phyloP scores from a whole-genome alignment of 92 coral and sea anemone species.

The Desmophyllum pertusum region DNA sequence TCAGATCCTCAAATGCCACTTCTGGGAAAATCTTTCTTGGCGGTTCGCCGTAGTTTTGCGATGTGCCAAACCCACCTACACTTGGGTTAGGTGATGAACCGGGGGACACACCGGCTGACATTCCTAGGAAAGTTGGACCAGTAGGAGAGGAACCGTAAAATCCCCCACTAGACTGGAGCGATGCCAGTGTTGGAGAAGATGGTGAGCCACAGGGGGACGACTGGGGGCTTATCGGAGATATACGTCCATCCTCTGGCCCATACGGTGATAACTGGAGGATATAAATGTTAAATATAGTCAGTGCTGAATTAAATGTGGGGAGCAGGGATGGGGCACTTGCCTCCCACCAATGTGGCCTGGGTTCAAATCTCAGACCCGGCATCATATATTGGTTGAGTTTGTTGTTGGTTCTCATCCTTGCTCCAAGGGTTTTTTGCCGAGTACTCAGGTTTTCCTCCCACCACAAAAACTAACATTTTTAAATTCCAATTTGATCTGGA shows the following conservation, averaged over 20 bases:
- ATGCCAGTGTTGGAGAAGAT: conserved; percentile 79
- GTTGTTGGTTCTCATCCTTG: no score
- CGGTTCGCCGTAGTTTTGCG: conserved; percentile 84
- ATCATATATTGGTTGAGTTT: no score
- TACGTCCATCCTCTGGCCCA: conserved; percentile 80
- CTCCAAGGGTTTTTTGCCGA: no score
- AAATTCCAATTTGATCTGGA: no score
- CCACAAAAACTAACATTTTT: no score
- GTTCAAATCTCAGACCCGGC: no score
- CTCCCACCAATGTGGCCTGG: no score
- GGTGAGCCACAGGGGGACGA: conserved; percentile 74
- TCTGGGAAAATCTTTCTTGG: conserved; percentile 93
- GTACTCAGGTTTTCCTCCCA: no score
- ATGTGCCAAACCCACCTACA: conserved; percentile 49
- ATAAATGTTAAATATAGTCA: not conserved
- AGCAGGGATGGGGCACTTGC: no score
- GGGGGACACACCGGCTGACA: conserved; percentile 59
- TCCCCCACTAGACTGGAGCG: conserved; percentile 61
- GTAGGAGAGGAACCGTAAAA: conserved; percentile 55
- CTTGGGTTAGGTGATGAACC: conserved; percentile 55
- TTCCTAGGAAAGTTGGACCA: conserved; percentile 41
- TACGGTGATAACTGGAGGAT: conserved; percentile 69
- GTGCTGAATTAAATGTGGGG: no score
- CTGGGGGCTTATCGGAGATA: conserved; percentile 75
- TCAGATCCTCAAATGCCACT: conserved; percentile 94